Evolutionary conservation across 1,140 invertebrate species (phyloP).

Genomic region (Brachionus sp.): DNA sequence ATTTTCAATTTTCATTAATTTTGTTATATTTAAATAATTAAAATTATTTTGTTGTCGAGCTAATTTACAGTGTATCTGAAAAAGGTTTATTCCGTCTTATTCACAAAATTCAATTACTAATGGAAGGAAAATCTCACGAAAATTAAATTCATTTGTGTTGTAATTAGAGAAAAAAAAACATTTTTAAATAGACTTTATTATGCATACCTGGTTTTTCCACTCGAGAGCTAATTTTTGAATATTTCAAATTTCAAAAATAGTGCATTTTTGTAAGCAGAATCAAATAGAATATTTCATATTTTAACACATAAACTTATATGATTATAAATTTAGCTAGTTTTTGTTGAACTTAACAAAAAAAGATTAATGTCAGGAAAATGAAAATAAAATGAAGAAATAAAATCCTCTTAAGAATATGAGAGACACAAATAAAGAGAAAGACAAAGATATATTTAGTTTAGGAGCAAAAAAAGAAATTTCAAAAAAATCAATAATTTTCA

Average conservation of each 20-base stretch:
- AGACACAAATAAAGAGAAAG: conserved; percentile 8
- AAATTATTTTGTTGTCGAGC: neutral
- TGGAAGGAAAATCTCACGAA: neutral
- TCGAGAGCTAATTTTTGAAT: neutral
- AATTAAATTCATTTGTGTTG: neutral
- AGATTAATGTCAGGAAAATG: conserved; percentile 7
- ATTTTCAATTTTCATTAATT: neutral
- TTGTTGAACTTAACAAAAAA: neutral
- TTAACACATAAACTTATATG: neutral
- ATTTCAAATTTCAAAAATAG: neutral
- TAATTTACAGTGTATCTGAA: neutral
- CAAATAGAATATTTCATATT: neutral
- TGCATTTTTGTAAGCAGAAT: neutral
- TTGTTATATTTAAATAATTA: neutral
- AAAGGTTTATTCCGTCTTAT: neutral
- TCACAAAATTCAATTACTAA: neutral
- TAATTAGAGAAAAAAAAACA: neutral
- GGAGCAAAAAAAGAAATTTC: neutral
- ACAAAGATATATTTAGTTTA: conserved; percentile 27
- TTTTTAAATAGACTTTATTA: neutral
- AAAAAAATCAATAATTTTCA: conserved; percentile 41
- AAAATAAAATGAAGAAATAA: neutral
- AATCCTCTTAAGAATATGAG: conserved; percentile 31
- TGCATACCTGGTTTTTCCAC: neutral
- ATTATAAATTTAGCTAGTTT: neutral